Percentiles rank a stretch among this genome's conserved stretches.
Evolutionary conservation across 2,888 invertebrate species (phyloP).

Genomic region (Corythucha ciliata): DNA sequence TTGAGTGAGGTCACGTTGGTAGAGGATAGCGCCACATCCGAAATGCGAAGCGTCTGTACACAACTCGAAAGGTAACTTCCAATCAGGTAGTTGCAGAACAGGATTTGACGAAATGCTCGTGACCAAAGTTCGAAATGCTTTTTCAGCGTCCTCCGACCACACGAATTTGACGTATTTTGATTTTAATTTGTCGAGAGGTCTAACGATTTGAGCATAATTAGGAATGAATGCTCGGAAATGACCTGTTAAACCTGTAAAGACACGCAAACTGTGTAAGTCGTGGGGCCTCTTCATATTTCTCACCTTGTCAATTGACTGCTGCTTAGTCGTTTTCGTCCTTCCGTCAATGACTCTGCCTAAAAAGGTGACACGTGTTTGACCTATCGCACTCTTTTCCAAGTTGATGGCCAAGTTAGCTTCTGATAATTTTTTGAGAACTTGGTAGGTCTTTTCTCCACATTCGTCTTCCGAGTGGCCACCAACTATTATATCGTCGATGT

Average conservation of each 20-base stretch:
- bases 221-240: not conserved
- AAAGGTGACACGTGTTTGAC: not conserved
- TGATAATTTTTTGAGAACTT: not conserved
- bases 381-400: not conserved
- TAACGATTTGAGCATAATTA: not conserved
- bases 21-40: slow-evolving; percentile 13
- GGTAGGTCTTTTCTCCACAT: no score
- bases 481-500: slow-evolving; percentile 1
- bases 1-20: not conserved
- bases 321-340: not conserved
- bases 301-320: slow-evolving; percentile 1
- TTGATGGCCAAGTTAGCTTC: not conserved
- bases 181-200: slow-evolving; percentile 4
- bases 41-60: slow-evolving; percentile 7
- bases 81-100: slow-evolving; percentile 9
- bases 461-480: not conserved
- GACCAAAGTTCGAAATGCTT: not conserved
- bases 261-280: not conserved
- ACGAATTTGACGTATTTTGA: not conserved
- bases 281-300: slow-evolving; percentile 4
- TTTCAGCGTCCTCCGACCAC: not conserved
- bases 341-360: slow-evolving; percentile 5
- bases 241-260: not conserved
- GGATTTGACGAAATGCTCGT: not conserved
- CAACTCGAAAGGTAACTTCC: slow-evolving; percentile 3